Evolutionary conservation across 1,140 invertebrate species (phyloP).

Genomic region (Calephelis virginiensis): DNA sequence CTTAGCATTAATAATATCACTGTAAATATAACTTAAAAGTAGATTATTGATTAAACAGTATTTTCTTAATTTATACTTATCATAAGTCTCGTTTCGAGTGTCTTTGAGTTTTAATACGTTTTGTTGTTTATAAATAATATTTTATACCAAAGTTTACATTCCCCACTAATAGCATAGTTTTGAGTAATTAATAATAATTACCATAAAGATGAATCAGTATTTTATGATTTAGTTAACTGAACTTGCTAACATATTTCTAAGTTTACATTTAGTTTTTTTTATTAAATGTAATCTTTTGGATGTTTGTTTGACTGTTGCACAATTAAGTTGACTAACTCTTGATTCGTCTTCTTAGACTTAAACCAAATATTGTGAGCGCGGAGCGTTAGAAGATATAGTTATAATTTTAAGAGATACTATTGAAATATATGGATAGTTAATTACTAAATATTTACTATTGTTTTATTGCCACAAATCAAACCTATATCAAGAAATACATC

Average conservation of each 20-base stretch:
- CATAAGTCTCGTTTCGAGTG: constrained; percentile 67
- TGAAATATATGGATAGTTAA: constrained; percentile 77
- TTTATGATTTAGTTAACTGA: constrained; percentile 54
- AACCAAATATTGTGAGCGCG: constrained; percentile 75
- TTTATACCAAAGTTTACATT: constrained; percentile 79
- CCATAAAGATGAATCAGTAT: constrained; percentile 66
- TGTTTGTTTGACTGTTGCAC: constrained; percentile 71
- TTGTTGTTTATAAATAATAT: constrained; percentile 77
- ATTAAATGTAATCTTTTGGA: constrained; percentile 71
- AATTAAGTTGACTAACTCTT: constrained; percentile 66
- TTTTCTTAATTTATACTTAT: constrained; percentile 75
- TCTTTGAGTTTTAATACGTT: constrained; percentile 72
- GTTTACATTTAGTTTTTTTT: constrained; percentile 67
- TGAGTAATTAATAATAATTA: constrained; percentile 47
- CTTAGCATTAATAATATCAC: constrained; percentile 37
- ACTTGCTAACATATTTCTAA: constrained; percentile 50
- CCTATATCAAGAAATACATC: too few relatives aligned
- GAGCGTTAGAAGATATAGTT: constrained; percentile 72
- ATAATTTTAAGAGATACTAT: constrained; percentile 74
- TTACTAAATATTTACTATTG: constrained; percentile 68
- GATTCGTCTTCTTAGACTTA: constrained; percentile 73
- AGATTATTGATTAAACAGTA: constrained; percentile 71
- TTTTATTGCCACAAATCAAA: constrained; percentile 46
- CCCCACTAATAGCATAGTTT: constrained; percentile 73
- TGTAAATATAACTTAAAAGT: constrained; percentile 70